These are phyloP conservation scores for Clavelina lepadiformis DNA, from an alignment of 23 tunicate genomes.

Conservation along the genomic window DNA sequence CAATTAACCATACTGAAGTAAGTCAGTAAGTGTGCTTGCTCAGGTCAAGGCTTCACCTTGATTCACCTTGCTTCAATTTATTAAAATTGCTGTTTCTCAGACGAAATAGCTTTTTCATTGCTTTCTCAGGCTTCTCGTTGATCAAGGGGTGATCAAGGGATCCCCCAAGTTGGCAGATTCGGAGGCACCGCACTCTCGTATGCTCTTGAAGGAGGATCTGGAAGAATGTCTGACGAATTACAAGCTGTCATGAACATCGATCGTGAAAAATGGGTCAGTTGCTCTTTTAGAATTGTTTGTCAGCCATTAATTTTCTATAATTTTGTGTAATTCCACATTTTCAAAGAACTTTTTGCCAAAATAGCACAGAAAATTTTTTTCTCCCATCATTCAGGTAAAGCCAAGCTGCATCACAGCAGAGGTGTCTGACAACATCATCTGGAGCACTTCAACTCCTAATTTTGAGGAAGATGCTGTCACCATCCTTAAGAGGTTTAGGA, in stretches of 20 bases:
- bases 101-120: too few species aligned
- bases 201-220: constrained; percentile 97
- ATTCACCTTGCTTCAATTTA: too few species aligned
- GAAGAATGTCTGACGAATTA: constrained; percentile 85
- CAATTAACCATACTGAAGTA: constrained; percentile 80
- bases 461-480: constrained; percentile 80
- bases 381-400: constrained; percentile 25
- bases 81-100: too few species aligned
- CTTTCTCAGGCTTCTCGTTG: constrained; percentile 54
- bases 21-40: too few species aligned
- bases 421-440: constrained; percentile 24
- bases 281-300: too few species aligned
- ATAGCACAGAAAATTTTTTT: neutral
- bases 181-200: constrained; percentile 77
- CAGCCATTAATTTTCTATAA: too few species aligned
- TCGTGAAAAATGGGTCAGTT: constrained; percentile 49
- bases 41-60: too few species aligned
- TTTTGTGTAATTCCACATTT: too few species aligned
- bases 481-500: constrained; percentile 78
- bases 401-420: constrained; percentile 70
- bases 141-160: too few species aligned
- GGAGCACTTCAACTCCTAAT: constrained; percentile 54
- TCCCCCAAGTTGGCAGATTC: constrained; percentile 51
- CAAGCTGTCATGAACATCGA: constrained; percentile 57
- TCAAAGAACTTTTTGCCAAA: too few species aligned